Base-by-base conservation (phyloP, 2,113 vertebrate genomes). In the Eclectus roratus region DNA sequence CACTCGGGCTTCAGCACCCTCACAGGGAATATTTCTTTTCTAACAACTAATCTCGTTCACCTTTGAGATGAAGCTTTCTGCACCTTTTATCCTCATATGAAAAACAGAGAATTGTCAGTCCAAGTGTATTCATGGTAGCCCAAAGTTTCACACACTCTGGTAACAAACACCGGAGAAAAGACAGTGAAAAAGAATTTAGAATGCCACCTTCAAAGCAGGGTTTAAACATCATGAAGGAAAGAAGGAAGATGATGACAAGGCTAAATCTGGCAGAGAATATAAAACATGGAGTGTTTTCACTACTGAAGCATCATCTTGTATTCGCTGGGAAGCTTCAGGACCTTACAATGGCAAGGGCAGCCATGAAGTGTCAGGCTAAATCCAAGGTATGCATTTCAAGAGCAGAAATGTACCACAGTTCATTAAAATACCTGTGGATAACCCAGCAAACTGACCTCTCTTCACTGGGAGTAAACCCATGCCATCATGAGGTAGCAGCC, bases 51-150 rank as follows among this genome's bases (percentile, higher is more conserved):
- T 58, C 55, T 58, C 33, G 23, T n/a, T n/a, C 55, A 58, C 33
- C 33, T 58, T 16, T 3, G 33, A 25, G 18, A 27, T 15, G 15
- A 37, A 37, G 10, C 23, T 50, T 35, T 52, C 61, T 44, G 31
- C 33, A 37, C 43, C 12, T 44, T 21, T 49, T 49, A 37, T 65
- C 31, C 52, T 44, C 44, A 7, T 28, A 21, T 28, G 11, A 31
- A 33, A 66, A 39, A 20, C 0, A 2, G 18, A 35, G 13, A 35
- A 27, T 7, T 43, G 25, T 25, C 24, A 66, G 81, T 28, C 39
- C n/a, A 28, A 60, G 28, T 2, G 8, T 2, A 13, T 18, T 41
- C 47, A 6, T 8, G 1, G 5, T 8, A 15, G 6, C 15, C 23
- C 18, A 44, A 18, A 47, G 16, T 9, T 17, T 73, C 21, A 7